phyloP scores from a whole-genome alignment of 2,113 vertebrate genomes.

The Orthonyx spaldingii region DNA sequence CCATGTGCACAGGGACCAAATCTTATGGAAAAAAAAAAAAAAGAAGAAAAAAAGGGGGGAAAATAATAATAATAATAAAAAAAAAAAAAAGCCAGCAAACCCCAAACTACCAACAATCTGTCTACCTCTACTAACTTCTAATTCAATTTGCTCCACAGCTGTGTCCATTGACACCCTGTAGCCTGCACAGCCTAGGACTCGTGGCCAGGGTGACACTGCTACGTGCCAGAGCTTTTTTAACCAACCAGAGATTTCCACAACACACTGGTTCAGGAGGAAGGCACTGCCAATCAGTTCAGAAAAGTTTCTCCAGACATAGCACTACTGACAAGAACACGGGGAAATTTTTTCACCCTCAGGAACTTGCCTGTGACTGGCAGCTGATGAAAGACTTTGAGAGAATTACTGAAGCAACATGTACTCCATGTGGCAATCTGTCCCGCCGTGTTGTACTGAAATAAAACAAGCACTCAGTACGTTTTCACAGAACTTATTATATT shows the following conservation, averaged over 20 bases:
- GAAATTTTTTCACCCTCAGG: background rate
- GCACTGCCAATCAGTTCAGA: background rate
- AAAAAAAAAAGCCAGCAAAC: background rate
- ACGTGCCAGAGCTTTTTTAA: background rate
- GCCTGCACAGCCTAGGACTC: background rate
- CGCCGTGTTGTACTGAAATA: background rate
- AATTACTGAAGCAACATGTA: background rate
- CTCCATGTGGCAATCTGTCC: background rate
- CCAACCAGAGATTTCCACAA: background rate
- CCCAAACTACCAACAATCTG: background rate
- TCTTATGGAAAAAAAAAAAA: fast-evolving
- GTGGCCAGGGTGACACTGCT: background rate
- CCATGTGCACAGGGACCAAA: background rate
- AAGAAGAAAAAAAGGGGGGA: fast-evolving
- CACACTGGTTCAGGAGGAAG: background rate
- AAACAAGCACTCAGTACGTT: background rate
- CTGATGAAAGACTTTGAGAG: background rate
- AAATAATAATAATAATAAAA: too few relatives aligned
- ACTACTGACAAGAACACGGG: background rate
- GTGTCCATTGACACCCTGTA: background rate
- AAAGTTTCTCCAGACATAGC: background rate
- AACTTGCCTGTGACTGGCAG: background rate
- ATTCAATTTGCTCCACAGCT: background rate
- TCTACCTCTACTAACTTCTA: background rate
- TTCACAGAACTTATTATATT: background rate